Conservation (phyloP, 2,888 invertebrate species). For the Yponomeuta malinellus region DNA sequence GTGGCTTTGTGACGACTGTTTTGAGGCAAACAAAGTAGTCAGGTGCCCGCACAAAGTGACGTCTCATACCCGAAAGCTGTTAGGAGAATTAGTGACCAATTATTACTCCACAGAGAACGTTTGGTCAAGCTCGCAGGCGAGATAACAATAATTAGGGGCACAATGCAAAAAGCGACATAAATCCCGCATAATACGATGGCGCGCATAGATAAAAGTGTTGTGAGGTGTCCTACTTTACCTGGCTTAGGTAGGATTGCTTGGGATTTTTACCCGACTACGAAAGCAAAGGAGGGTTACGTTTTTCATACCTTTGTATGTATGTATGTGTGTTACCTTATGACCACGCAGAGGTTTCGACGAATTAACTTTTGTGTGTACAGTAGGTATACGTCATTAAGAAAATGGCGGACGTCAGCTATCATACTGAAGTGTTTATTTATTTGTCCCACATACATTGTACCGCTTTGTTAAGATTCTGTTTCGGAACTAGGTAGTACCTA, state of each 20-base stretch:
- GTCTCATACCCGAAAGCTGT: conserved; percentile 56
- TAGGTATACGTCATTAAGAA: too few species aligned
- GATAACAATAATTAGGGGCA: conserved; percentile 75
- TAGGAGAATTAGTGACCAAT: conserved; percentile 72
- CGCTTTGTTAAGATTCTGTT: too few species aligned
- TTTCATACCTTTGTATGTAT: too few species aligned
- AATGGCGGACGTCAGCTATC: too few species aligned
- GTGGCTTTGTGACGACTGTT: conserved; percentile 51
- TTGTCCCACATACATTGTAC: too few species aligned
- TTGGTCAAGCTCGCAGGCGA: conserved; percentile 64
- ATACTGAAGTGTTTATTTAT: too few species aligned
- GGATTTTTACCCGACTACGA: too few species aligned
- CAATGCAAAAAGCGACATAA: conserved; percentile 73
- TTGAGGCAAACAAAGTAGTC: conserved; percentile 45
- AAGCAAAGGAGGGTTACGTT: too few species aligned
- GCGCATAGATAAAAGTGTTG: conserved; percentile 54
- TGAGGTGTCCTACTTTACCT: conserved; percentile 53
- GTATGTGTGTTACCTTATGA: too few species aligned
- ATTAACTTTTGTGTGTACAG: too few species aligned
- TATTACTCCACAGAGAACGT: conserved; percentile 63
- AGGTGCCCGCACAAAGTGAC: conserved; percentile 22
- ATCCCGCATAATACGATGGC: conserved; percentile 72
- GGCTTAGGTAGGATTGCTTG: conserved; percentile 28
- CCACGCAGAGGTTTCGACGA: too few species aligned
- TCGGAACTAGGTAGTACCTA: too few species aligned